Conservation (phyloP, 1,140 invertebrate genomes). For the Microplitis demolitor region DNA sequence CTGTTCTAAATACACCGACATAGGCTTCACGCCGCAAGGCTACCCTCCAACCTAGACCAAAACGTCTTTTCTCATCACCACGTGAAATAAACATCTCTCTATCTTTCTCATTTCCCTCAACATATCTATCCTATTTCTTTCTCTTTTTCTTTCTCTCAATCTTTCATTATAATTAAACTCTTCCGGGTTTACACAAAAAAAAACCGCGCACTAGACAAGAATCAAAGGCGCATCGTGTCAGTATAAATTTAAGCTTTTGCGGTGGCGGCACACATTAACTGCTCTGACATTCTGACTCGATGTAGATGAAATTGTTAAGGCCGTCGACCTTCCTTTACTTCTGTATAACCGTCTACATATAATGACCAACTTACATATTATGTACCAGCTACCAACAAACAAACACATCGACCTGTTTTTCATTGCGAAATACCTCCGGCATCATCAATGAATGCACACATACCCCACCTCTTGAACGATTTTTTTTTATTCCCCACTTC, state of each 20-base stretch:
- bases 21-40: neutral
- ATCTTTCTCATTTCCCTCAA: too few relatives aligned
- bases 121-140: too few relatives aligned
- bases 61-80: neutral
- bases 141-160: too few relatives aligned
- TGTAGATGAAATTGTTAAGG: constrained; percentile 11
- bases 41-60: neutral
- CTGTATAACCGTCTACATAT: neutral
- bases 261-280: too few relatives aligned
- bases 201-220: too few relatives aligned
- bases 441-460: constrained; percentile 10
- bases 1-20: constrained; percentile 9
- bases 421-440: constrained; percentile 16
- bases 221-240: too few relatives aligned
- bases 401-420: constrained; percentile 20
- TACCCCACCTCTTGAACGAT: neutral
- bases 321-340: constrained; percentile 22
- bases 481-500: neutral
- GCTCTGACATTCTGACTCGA: neutral
- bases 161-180: too few relatives aligned
- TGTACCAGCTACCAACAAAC: neutral
- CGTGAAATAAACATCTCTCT: too few relatives aligned
- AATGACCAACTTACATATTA: constrained; percentile 24
- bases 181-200: too few relatives aligned
- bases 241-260: too few relatives aligned